Percentiles rank a stretch among this genome's conserved stretches.
Conservation (phyloP, 2,113 vertebrate species). For the Mirounga angustirostris region DNA sequence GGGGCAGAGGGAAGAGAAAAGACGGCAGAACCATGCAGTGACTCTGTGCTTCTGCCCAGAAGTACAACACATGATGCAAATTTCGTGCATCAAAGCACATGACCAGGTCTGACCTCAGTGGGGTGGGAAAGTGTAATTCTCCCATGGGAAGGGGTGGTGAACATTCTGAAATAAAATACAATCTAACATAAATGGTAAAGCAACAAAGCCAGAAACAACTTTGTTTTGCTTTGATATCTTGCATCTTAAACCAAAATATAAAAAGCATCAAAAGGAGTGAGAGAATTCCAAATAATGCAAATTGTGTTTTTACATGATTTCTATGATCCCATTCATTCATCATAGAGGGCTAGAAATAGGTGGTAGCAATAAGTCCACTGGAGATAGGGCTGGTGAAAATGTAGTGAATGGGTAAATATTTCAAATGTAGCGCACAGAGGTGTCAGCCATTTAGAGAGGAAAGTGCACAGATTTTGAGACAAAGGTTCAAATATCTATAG, state of each 20-base stretch:
- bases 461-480: not conserved
- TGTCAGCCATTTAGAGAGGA: not conserved
- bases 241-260: not conserved
- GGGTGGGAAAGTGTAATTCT: not conserved
- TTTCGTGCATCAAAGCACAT: not conserved
- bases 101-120: not conserved
- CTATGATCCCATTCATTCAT: not conserved
- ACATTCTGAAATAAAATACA: not conserved
- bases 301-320: not conserved
- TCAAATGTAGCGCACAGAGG: not conserved
- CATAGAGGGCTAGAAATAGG: not conserved
- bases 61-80: not conserved
- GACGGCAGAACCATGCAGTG: not conserved
- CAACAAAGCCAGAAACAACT: not conserved
- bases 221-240: not conserved
- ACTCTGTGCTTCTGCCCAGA: not conserved
- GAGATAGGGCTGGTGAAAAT: not conserved
- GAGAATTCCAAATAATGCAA: not conserved
- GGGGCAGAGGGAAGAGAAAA: not conserved
- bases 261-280: not conserved
- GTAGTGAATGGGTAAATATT: not conserved
- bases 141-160: not conserved
- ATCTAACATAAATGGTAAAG: not conserved
- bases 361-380: too few relatives aligned
- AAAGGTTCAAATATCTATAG: not conserved